Conservation (phyloP, 2,888 invertebrate genomes). For the Luperina testacea region DNA sequence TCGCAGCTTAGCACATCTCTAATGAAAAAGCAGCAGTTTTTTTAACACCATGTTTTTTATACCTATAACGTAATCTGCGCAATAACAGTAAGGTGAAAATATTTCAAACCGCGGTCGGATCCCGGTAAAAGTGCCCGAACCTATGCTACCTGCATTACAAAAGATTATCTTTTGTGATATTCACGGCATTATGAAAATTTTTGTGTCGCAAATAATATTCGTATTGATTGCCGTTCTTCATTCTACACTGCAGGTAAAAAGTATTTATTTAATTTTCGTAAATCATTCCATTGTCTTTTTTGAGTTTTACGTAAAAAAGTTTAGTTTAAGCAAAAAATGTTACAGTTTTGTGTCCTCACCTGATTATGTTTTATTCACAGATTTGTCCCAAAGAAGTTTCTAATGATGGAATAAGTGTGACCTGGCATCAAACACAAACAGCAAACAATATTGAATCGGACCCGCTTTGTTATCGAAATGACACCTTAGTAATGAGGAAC, state of each 20-base stretch:
- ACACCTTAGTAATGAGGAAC: constrained; percentile 76
- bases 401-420: constrained; percentile 75
- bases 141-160: constrained; percentile 11
- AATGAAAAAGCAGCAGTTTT: not conserved
- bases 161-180: constrained; percentile 24
- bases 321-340: not conserved
- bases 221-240: constrained; percentile 20
- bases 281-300: not conserved
- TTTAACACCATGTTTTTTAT: constrained; percentile 55
- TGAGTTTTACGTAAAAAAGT: not conserved
- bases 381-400: constrained; percentile 80
- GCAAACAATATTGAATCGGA: constrained; percentile 77
- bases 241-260: constrained; percentile 44
- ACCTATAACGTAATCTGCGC: constrained; percentile 42
- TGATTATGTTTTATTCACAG: constrained; percentile 69
- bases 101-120: constrained; percentile 54
- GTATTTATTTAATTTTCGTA: not conserved
- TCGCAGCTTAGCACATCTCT: not conserved
- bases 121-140: constrained; percentile 36
- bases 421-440: constrained; percentile 75
- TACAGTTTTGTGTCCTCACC: not conserved
- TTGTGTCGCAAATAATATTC: constrained; percentile 25
- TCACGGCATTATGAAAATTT: constrained; percentile 43
- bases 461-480: constrained; percentile 78
- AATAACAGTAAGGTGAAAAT: constrained; percentile 54